Base-by-base conservation (phyloP, 1,140 invertebrate genomes). In the Drosophila orosa region DNA sequence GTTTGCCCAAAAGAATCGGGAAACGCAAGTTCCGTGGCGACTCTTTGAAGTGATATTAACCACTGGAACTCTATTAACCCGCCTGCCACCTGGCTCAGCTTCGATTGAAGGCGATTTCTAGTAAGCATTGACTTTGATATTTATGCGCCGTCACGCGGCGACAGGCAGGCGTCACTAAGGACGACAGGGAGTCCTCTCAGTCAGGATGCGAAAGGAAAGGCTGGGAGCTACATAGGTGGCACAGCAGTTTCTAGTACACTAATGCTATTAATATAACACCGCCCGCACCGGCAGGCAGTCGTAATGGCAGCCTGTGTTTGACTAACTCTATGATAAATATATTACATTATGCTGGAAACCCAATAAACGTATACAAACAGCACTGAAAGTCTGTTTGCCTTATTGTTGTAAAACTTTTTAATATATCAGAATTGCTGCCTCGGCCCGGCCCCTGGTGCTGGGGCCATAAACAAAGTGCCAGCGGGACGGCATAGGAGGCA, bases 361-460 rank as follows among this genome's bases (percentile, higher is more conserved):
- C 78, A 79, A 75, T 83, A 78, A 83, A 75, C 80, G 63, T 65
- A 79, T 72, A 59, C 72, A 80, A 76, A 75, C 60, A 56, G 10
- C 39, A 17, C 13, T 31, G 25, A 54, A 55, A 44, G 31, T 79
- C 57, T 66, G 62, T 61, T 71, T 48, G 35, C 52, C 75, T 84
- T 71, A 72, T 62, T 68, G 61, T 72, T 59, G 48, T 57, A 65
- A 63, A 48, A 74, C 54, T 69, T 82, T 62, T 52, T 68, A 63
- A 77, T 74, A 74, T 74, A 71, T 78, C 56, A 75, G 66, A 69
- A 45, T 47, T 61, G 45, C 69, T 35, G 17, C 25, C 25, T 7
- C 9, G 17, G 3, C 4, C 15, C 56, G 9, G 19, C 24, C 19
- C 40, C 37, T 35, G 31, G 33, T 48, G 63, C 12, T 29, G 3